A percentile compares a stretch with the other conserved stretches of the same genome.
phyloP scores from a whole-genome alignment of 64 coral and sea anemone species.

The Hydrozoanthus tunicans region DNA sequence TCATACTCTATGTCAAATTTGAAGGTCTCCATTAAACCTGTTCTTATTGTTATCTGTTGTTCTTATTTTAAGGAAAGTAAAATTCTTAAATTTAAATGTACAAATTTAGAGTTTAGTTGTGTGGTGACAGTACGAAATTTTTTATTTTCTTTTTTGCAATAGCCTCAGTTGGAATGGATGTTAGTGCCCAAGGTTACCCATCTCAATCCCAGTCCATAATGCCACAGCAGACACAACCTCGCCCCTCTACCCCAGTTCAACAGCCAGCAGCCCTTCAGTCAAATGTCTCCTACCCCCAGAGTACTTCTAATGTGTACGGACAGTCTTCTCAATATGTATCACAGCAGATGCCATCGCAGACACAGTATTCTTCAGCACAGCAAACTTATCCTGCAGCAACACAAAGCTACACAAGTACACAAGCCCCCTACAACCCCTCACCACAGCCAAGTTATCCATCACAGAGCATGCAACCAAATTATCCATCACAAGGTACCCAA shows the following conservation, averaged over 20 bases:
- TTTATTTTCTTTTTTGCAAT: not conserved
- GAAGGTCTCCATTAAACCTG: too few relatives aligned
- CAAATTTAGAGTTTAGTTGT: too few relatives aligned
- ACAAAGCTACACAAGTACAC: constrained; percentile 54
- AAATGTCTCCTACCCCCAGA: constrained; percentile 15
- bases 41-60: too few relatives aligned
- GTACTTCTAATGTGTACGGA: constrained; percentile 24
- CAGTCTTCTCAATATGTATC: constrained; percentile 53
- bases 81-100: too few relatives aligned
- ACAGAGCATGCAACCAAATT: constrained; percentile 31
- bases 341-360: constrained; percentile 26
- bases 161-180: constrained; percentile 16
- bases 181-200: constrained; percentile 42
- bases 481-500: constrained; percentile 36
- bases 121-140: too few relatives aligned
- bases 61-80: too few relatives aligned
- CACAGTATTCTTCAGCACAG: constrained; percentile 56
- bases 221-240: constrained; percentile 58
- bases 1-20: too few relatives aligned
- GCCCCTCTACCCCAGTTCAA: constrained; percentile 14
- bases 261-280: constrained; percentile 35
- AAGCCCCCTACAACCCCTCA: constrained; percentile 4
- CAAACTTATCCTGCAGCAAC: constrained; percentile 29
- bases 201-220: constrained; percentile 31
- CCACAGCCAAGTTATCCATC: constrained; percentile 25